Percentiles rank a stretch among this genome's conserved stretches.
Conservation (phyloP, 2,113 vertebrate genomes). For the Ictidomys tridecemlineatus region DNA sequence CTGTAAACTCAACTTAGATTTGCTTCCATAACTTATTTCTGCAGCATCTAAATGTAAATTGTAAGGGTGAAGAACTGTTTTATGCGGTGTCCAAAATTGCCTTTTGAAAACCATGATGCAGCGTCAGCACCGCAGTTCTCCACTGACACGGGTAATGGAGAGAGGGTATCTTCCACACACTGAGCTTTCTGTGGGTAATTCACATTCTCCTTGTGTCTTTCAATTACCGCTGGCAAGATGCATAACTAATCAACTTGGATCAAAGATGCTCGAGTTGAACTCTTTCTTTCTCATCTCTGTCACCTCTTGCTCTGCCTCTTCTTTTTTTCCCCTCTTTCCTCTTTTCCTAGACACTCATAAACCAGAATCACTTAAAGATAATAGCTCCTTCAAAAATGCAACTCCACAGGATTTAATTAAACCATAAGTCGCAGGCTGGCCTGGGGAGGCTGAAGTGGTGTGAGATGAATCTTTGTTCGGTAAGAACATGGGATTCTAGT, state of each 20-base stretch:
- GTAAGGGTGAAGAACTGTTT: conserved; percentile 67
- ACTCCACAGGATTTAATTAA: conserved; percentile 79
- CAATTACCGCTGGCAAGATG: conserved; percentile 71
- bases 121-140: conserved; percentile 51
- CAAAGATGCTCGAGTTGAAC: conserved; percentile 71
- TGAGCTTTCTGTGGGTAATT: conserved; percentile 20
- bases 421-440: conserved; percentile 70
- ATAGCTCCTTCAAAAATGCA: conserved; percentile 79
- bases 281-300: conserved; percentile 54
- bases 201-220: conserved; percentile 70
- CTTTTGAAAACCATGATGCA: conserved; percentile 69
- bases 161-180: neutral
- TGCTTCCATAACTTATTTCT: conserved; percentile 72
- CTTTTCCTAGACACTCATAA: conserved; percentile 74
- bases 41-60: conserved; percentile 79
- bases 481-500: conserved; percentile 55
- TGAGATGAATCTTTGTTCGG: conserved; percentile 60
- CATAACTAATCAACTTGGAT: conserved; percentile 76
- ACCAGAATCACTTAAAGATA: conserved; percentile 78
- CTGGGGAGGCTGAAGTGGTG: conserved; percentile 52
- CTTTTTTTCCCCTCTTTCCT: neutral
- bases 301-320: conserved; percentile 65
- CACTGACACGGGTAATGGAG: conserved; percentile 16
- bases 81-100: conserved; percentile 70
- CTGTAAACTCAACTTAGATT: conserved; percentile 77